Base-by-base conservation (phyloP, 1,140 invertebrate genomes). In the Brachionus manjavacas region DNA sequence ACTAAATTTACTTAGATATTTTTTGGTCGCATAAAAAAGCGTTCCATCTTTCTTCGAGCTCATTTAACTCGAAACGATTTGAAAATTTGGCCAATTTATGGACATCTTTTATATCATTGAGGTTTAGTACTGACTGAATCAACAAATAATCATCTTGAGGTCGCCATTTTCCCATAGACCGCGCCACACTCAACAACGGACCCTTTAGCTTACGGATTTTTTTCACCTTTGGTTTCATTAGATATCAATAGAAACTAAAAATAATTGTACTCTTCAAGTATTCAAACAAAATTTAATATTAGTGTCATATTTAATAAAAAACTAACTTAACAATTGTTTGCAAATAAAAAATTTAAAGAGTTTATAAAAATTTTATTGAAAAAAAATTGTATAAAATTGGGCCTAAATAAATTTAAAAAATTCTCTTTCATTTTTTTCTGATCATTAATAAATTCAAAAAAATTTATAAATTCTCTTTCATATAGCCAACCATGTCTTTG, bases 11-110 rank as follows among this genome's bases (percentile, higher is more conserved):
- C 90, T 89, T 90, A 20, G 90, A 91, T 25, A 91, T 88, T 23
- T 93, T 92, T 60, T 94, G 93, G 89, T 99, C 95, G 89, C 98
- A 98, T 2, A 99, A 90, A 66, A 99, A 88, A 9, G 95, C 94
- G 91, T 96, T 96, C 96, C 96, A 99, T 83, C 97, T 92, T 84
- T 96, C 94, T 87, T 97, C 95, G 31, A 99, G 92, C 89, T 99
- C 96, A 88, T 94, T 93, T 12, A 97, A 89, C 0, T 95, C 96
- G 88, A 98, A 99, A 85, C 94, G 93, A 88, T 95, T 97, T 0
- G 96, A 96, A 91, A 99, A 99, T 88, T 97, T 98, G 3, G 96
- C 93, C 25, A 95, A 95, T 85, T 94, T 91, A 88, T 97, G 94
- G 7, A 99, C 96, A 86, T 92, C 92, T 43, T 92, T 91, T 46